Percentiles rank a stretch among this genome's conserved stretches.
Evolutionary conservation across 1,140 invertebrate species (phyloP).

Genomic region (Heliconius eleuchia): DNA sequence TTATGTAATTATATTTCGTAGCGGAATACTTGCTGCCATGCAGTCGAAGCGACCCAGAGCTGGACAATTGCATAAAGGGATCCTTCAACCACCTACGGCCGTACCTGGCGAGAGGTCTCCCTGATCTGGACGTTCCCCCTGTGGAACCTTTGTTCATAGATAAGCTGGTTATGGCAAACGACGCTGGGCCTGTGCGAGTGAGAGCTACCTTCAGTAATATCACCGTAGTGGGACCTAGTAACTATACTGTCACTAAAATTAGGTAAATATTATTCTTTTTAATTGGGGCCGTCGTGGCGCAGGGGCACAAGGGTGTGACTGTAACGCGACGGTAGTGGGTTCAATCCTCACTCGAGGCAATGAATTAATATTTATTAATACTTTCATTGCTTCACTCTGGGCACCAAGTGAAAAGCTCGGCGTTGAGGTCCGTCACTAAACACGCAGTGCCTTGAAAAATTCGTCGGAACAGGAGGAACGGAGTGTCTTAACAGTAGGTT

Average conservation of each 20-base stretch:
- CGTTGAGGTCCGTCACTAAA: too few relatives aligned
- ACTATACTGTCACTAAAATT: constrained; percentile 85
- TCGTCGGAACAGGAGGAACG: too few relatives aligned
- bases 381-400: too few relatives aligned
- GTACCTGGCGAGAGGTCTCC: constrained; percentile 85
- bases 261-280: constrained; percentile 52
- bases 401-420: too few relatives aligned
- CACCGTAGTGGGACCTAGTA: constrained; percentile 86
- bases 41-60: constrained; percentile 83
- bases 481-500: too few relatives aligned
- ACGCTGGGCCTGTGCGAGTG: constrained; percentile 86
- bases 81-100: constrained; percentile 87
- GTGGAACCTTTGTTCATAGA: constrained; percentile 88
- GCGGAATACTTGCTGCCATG: constrained; percentile 89
- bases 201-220: constrained; percentile 87
- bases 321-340: too few relatives aligned
- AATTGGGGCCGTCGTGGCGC: too few relatives aligned
- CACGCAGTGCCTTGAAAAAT: too few relatives aligned
- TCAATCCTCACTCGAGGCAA: too few relatives aligned
- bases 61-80: constrained; percentile 85
- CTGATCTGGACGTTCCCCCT: constrained; percentile 86
- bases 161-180: constrained; percentile 87
- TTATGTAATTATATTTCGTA: constrained; percentile 67
- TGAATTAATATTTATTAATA: too few relatives aligned
- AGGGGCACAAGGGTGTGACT: too few relatives aligned